Percentiles rank a stretch among this genome's conserved stretches.
phyloP scores from a whole-genome alignment of 2,797 vertebrate species.

The Macropodus opercularis region DNA sequence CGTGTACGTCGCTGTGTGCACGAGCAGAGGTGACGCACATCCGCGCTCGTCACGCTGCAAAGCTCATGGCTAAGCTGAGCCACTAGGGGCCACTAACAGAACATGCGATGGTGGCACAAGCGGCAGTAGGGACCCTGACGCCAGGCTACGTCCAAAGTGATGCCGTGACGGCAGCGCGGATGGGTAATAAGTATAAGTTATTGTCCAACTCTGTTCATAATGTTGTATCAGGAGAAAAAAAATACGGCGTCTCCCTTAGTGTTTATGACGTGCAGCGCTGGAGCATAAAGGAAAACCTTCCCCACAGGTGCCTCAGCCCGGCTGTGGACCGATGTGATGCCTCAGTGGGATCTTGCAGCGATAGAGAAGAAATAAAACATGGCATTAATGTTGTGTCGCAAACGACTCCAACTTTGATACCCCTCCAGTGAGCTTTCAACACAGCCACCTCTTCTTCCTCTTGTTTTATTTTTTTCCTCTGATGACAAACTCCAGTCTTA shows the following conservation, averaged over 20 bases:
- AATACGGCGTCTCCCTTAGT: slow-evolving; percentile 18
- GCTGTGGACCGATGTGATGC: slow-evolving; percentile 9
- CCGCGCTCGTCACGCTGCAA: slow-evolving; percentile 1
- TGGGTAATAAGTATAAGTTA: slow-evolving; percentile 42
- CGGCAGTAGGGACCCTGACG: slow-evolving; percentile 12
- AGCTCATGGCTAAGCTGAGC: slow-evolving; percentile 29
- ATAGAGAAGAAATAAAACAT: slow-evolving; percentile 52
- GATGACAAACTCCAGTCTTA: slow-evolving; percentile 68
- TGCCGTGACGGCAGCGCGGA: slow-evolving; percentile 34
- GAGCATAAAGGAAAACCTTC: slow-evolving; percentile 28
- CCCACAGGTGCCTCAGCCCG: slow-evolving; percentile 8
- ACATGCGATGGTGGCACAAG: slow-evolving; percentile 38
- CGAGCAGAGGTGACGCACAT: background rate
- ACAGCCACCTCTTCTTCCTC: slow-evolving; percentile 48
- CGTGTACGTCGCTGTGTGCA: background rate
- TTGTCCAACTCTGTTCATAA: slow-evolving; percentile 44
- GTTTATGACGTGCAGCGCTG: slow-evolving; percentile 38
- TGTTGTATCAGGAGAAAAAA: slow-evolving; percentile 28
- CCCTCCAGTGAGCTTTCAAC: slow-evolving; percentile 57
- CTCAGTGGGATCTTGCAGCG: slow-evolving; percentile 22
- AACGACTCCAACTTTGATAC: slow-evolving; percentile 63
- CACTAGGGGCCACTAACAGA: slow-evolving; percentile 77
- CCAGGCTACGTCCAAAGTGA: slow-evolving; percentile 39
- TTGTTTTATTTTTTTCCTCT: slow-evolving; percentile 31
- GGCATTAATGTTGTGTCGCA: slow-evolving; percentile 58